phyloP scores from a whole-genome alignment of 2,888 invertebrate genomes.

The Himalopsyche anomala region DNA sequence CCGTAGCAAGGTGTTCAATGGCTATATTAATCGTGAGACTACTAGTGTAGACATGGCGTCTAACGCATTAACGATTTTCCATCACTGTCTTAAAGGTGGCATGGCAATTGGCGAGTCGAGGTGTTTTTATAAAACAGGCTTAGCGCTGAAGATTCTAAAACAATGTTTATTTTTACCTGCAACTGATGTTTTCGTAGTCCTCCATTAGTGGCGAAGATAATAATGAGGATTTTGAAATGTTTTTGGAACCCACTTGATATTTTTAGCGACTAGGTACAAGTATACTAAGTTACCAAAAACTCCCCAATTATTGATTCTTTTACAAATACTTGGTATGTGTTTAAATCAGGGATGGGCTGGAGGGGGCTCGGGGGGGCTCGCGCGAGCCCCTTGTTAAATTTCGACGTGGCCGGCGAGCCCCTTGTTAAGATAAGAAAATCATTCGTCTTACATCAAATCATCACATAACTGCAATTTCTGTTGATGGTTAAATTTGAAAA shows the following conservation, averaged over 20 bases:
- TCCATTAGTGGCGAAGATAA: not conserved
- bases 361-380: no score
- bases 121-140: slow-evolving; percentile 20
- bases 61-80: not conserved
- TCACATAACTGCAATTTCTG: no score
- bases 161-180: slow-evolving; percentile 34
- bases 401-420: no score
- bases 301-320: not conserved
- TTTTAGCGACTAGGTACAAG: not conserved
- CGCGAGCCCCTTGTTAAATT: no score
- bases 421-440: no score
- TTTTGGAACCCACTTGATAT: not conserved
- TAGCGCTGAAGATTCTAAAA: slow-evolving; percentile 18
- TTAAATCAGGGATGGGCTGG: no score
- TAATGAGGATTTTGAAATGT: slow-evolving; percentile 9
- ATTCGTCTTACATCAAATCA: no score
- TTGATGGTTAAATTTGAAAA: no score
- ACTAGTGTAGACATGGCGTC: no score
- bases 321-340: not conserved
- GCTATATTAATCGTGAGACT: no score
- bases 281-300: not conserved
- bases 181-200: slow-evolving; percentile 1
- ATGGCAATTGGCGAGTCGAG: not conserved
- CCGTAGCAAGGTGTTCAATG: no score
- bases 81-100: not conserved